Conservation (phyloP, 2,797 vertebrate species). For the Thripadectes ignobilis region DNA sequence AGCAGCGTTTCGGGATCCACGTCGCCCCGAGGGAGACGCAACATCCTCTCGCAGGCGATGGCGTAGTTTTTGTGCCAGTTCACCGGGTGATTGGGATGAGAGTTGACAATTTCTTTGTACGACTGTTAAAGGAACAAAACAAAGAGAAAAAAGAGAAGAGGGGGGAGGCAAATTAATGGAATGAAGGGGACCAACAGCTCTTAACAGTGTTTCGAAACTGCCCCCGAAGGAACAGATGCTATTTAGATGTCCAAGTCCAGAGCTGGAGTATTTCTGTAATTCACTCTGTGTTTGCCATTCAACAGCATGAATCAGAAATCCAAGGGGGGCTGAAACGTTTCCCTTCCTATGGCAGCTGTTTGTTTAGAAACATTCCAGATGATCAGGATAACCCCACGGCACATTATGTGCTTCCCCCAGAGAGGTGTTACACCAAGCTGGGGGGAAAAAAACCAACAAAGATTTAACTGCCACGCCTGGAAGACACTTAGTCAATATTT, state of each 20-base stretch:
- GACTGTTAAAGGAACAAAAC: slow-evolving; percentile 75
- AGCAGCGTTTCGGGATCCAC: slow-evolving; percentile 82
- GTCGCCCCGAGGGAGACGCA: slow-evolving; percentile 75
- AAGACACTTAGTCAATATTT: slow-evolving; percentile 63
- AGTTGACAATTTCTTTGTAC: slow-evolving; percentile 89
- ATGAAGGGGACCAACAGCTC: not conserved
- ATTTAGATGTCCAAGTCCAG: not conserved
- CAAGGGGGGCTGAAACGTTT: slow-evolving; percentile 45
- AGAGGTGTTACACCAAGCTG: slow-evolving; percentile 28
- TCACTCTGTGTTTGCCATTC: slow-evolving; percentile 26
- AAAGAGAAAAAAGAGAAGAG: not conserved
- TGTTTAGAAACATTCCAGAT: slow-evolving; percentile 42
- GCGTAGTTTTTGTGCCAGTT: slow-evolving; percentile 99
- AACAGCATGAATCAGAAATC: slow-evolving; percentile 39
- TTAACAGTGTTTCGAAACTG: not conserved
- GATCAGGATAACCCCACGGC: slow-evolving; percentile 14
- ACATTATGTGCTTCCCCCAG: slow-evolving; percentile 30
- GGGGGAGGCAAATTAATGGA: slow-evolving; percentile 3
- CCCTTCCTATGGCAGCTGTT: slow-evolving; percentile 56
- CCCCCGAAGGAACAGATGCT: slow-evolving; percentile 27
- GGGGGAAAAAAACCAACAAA: not conserved
- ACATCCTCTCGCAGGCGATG: slow-evolving; percentile 90
- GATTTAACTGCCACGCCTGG: slow-evolving; percentile 28
- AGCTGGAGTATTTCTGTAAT: not conserved
- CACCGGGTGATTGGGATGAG: slow-evolving; percentile 84